A percentile compares a stretch with the other conserved stretches of the same genome.
Conservation (phyloP, 2,113 vertebrate species). For the Dromiciops gliroides region DNA sequence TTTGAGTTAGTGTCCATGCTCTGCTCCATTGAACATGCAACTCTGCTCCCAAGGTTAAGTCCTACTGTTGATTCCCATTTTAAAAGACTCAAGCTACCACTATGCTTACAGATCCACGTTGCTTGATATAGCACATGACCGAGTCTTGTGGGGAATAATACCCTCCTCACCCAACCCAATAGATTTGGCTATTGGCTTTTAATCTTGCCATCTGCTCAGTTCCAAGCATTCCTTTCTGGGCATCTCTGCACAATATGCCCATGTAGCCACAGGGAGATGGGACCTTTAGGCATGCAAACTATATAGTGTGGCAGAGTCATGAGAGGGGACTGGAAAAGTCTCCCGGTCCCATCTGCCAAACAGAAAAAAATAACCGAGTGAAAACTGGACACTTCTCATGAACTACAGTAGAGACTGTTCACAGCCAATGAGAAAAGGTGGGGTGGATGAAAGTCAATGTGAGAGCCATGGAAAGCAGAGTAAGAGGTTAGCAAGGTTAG, state of each 20-base stretch:
- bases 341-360: constrained; percentile 72
- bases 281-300: constrained; percentile 83
- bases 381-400: constrained; percentile 71
- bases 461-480: constrained; percentile 80
- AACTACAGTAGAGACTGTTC: constrained; percentile 71
- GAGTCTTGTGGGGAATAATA: neutral
- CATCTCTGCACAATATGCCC: constrained; percentile 87
- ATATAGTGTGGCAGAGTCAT: constrained; percentile 75
- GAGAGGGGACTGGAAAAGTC: constrained; percentile 70
- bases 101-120: constrained; percentile 5
- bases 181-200: constrained; percentile 60
- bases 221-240: constrained; percentile 82
- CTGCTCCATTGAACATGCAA: neutral
- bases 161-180: constrained; percentile 37
- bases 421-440: constrained; percentile 79
- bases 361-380: constrained; percentile 68
- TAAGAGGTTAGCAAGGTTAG: constrained; percentile 84
- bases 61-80: neutral
- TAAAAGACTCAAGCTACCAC: constrained; percentile 5
- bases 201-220: constrained; percentile 71
- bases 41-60: neutral
- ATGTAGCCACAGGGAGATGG: constrained; percentile 72
- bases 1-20: neutral
- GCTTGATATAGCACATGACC: neutral
- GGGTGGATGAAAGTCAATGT: constrained; percentile 72